phyloP scores from a whole-genome alignment of 2,797 vertebrate species.

The Anomalospiza imberbis region DNA sequence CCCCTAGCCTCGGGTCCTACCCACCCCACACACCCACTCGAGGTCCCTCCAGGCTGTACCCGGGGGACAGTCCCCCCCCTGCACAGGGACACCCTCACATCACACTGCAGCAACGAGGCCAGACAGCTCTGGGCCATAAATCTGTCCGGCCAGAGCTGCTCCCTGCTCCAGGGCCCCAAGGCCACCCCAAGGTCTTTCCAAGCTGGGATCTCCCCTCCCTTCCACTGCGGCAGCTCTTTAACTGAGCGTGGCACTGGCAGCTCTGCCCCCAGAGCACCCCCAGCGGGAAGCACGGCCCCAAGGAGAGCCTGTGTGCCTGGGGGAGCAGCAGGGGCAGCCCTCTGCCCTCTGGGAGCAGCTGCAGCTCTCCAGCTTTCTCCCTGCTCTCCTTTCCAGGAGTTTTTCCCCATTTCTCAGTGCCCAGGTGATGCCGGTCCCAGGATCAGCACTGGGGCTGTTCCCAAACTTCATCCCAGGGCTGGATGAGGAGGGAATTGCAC shows the following conservation, averaged over 20 bases:
- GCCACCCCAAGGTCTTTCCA: not conserved
- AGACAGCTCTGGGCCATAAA: not conserved
- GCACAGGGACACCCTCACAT: not conserved
- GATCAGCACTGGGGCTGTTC: not conserved
- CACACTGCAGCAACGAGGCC: fast-evolving
- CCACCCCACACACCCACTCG: fast-evolving
- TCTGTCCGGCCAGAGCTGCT: fast-evolving
- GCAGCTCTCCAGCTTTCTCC: not conserved
- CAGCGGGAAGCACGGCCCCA: not conserved
- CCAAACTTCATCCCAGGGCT: not conserved
- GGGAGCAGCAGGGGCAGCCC: not conserved
- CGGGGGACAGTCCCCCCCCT: not conserved
- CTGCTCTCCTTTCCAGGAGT: not conserved
- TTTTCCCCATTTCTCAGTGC: not conserved
- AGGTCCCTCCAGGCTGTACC: not conserved
- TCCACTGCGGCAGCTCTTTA: not conserved
- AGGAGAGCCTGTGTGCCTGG: fast-evolving
- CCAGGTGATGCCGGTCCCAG: not conserved
- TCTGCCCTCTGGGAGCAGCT: not conserved
- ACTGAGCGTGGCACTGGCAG: not conserved
- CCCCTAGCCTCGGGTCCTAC: fast-evolving
- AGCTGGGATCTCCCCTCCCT: fast-evolving
- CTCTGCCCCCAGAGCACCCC: no score
- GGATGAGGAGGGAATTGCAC: not conserved
- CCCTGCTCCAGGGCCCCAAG: not conserved